These are phyloP conservation scores for Acrocyrtus sp. DNA, from an alignment of 2,888 invertebrate genomes.

Conservation along the genomic window DNA sequence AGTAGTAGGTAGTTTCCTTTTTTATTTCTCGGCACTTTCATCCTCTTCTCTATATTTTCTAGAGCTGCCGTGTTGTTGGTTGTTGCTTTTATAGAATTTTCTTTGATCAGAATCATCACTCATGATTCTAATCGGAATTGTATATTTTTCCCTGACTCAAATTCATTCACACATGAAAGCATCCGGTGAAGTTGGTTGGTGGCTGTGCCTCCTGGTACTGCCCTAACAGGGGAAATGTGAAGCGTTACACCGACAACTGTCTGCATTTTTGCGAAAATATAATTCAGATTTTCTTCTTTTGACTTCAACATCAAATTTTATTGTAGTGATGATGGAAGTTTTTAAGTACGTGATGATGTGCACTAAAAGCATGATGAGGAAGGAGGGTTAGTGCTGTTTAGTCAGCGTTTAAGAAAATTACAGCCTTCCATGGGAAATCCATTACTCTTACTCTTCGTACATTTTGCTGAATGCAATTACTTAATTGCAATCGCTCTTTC, in stretches of 20 bases:
- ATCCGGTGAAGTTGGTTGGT: not conserved
- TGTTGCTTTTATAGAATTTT: conserved; percentile 4
- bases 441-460: too few relatives aligned
- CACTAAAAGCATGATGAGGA: conserved; percentile 8
- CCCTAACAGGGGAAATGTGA: too few relatives aligned
- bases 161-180: conserved; percentile 28
- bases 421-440: too few relatives aligned
- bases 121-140: conserved; percentile 5
- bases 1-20: too few relatives aligned
- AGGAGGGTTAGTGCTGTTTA: too few relatives aligned
- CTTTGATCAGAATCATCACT: not conserved
- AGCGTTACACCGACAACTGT: too few relatives aligned
- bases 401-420: too few relatives aligned
- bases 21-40: too few relatives aligned
- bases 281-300: conserved; percentile 1
- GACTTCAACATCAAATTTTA: conserved; percentile 10
- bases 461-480: not conserved
- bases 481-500: not conserved
- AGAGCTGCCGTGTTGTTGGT: not conserved
- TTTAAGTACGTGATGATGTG: conserved; percentile 24
- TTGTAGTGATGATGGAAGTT: not conserved
- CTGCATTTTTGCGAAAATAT: not conserved
- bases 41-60: too few relatives aligned
- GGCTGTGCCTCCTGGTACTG: too few relatives aligned
- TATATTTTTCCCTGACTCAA: not conserved